Evolutionary conservation across 2,888 invertebrate genomes (phyloP).

Genomic region (Drosophila maculinotata): DNA sequence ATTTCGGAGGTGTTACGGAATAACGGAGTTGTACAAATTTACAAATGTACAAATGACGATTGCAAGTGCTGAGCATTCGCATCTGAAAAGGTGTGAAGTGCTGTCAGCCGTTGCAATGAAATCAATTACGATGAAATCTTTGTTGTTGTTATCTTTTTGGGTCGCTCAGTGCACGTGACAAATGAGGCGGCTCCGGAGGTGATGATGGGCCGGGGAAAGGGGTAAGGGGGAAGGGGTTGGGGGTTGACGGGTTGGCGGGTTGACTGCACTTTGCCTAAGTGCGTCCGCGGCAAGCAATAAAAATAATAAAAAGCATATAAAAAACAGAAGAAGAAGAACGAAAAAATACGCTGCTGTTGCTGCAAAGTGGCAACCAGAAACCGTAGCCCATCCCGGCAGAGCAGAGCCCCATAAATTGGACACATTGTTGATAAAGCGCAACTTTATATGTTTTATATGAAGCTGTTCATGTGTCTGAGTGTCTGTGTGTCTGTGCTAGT

Average conservation of each 20-base stretch:
- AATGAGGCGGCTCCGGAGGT: slow-evolving; percentile 42
- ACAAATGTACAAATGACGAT: slow-evolving; percentile 32
- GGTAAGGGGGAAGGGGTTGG: neutral
- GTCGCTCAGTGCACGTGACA: slow-evolving; percentile 61
- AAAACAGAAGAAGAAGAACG: neutral
- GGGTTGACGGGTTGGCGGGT: slow-evolving; percentile 31
- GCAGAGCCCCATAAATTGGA: slow-evolving; percentile 69
- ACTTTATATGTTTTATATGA: slow-evolving; percentile 79
- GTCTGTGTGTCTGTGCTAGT: no score
- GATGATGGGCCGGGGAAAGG: slow-evolving; percentile 15
- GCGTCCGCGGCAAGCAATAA: slow-evolving; percentile 62
- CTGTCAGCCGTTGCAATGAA: slow-evolving; percentile 34
- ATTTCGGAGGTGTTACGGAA: neutral
- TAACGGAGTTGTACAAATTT: slow-evolving; percentile 24
- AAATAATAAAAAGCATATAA: slow-evolving; percentile 46
- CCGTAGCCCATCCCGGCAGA: slow-evolving; percentile 16
- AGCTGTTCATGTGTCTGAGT: slow-evolving; percentile 56
- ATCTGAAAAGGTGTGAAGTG: slow-evolving; percentile 50
- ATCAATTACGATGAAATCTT: slow-evolving; percentile 67
- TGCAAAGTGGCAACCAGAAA: slow-evolving; percentile 38
- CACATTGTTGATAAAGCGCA: slow-evolving; percentile 78
- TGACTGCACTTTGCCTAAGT: slow-evolving; percentile 67
- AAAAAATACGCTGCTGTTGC: slow-evolving; percentile 7
- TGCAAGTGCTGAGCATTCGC: slow-evolving; percentile 35
- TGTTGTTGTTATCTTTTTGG: slow-evolving; percentile 61